These are phyloP conservation scores for Andinoacara biseriatus DNA, from an alignment of 2,113 vertebrate genomes.

Conservation along the genomic window DNA sequence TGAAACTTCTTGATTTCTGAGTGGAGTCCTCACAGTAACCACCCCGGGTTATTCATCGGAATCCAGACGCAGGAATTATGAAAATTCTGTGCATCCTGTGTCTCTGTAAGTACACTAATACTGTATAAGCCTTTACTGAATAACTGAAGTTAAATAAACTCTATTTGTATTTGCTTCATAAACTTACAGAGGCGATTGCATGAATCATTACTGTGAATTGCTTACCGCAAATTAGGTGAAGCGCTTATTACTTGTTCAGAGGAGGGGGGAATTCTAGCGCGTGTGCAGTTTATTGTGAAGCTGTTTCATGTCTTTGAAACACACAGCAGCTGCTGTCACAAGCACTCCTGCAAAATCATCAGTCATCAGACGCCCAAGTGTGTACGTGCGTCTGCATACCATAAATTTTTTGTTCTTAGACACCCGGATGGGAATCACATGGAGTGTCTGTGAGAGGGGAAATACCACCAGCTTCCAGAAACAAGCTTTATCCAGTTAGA, in stretches of 20 bases:
- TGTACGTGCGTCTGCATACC: too few relatives aligned
- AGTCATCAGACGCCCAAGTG: neutral
- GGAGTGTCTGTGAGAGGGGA: too few relatives aligned
- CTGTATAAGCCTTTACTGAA: neutral
- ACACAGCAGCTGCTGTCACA: neutral
- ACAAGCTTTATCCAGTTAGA: neutral
- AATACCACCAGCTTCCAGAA: neutral
- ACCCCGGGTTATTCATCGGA: rapidly evolving
- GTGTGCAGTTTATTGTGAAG: neutral
- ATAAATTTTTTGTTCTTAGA: too few relatives aligned
- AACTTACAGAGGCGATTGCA: neutral
- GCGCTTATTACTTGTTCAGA: too few relatives aligned
- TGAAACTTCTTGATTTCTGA: neutral
- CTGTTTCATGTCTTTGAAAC: neutral
- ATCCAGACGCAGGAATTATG: neutral
- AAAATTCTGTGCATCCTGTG: neutral
- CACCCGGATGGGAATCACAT: neutral
- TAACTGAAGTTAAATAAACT: neutral
- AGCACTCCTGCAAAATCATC: neutral
- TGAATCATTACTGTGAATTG: neutral
- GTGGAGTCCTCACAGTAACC: neutral
- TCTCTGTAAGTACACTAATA: neutral
- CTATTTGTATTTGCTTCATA: neutral
- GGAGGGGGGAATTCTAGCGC: neutral
- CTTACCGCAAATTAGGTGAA: neutral